phyloP scores from a whole-genome alignment of 1,140 invertebrate genomes.

The Orius insidiosus region DNA sequence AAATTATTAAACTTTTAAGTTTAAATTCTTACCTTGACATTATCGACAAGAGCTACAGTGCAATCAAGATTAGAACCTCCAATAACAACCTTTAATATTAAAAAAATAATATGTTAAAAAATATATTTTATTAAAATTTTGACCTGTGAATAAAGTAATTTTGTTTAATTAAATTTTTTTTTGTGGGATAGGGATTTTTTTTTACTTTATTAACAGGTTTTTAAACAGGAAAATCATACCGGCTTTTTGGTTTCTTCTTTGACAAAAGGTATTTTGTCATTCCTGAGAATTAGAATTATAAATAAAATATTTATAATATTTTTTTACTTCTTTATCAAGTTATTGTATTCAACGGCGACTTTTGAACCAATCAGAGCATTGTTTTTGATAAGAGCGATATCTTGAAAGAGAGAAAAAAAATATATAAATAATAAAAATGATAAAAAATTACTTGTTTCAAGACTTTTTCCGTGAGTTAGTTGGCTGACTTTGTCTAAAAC shows the following conservation, averaged over 20 bases:
- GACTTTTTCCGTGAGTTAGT: slow-evolving; percentile 61
- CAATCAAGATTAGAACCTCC: slow-evolving; percentile 67
- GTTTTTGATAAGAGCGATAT: slow-evolving; percentile 81
- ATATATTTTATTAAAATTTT: no score
- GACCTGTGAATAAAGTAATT: no score
- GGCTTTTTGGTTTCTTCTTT: no score
- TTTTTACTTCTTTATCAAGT: slow-evolving; percentile 18
- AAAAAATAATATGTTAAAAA: not conserved
- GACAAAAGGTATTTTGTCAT: not conserved
- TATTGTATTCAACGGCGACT: slow-evolving; percentile 52
- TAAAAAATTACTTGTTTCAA: slow-evolving; percentile 54
- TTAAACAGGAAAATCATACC: slow-evolving; percentile 1
- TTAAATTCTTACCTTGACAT: slow-evolving; percentile 41
- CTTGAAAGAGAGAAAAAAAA: slow-evolving; percentile 28
- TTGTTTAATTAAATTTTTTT: no score
- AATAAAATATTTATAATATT: not conserved
- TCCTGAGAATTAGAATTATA: not conserved
- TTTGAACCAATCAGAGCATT: slow-evolving; percentile 71
- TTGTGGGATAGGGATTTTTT: no score
- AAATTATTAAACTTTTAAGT: no score
- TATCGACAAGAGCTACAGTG: slow-evolving; percentile 41
- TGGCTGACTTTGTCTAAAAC: slow-evolving; percentile 57
- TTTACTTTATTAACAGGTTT: no score
- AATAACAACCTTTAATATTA: slow-evolving; percentile 37
- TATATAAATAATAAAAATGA: not conserved